Evolutionary conservation across 1,140 invertebrate species (phyloP), one percentile per base, ranked within the genome.

Genomic region (Platyscapa corneri): DNA sequence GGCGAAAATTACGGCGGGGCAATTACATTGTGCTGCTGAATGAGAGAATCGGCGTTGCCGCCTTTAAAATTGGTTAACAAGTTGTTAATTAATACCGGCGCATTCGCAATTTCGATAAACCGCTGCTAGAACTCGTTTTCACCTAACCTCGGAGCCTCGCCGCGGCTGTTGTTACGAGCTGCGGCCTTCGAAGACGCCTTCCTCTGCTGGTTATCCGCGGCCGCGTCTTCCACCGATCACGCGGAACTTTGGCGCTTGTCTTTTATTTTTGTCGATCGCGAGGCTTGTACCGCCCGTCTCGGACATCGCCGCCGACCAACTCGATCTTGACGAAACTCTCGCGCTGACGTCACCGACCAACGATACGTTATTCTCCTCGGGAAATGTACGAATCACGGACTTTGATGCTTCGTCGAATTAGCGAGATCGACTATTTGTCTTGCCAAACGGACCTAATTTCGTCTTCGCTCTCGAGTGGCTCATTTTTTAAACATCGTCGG

Each of bases 321-420:
- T 75, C 49, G 74, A 75, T 75, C 42, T n/a, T n/a, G 74, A 46
- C 49, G 74, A 30, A 75, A 75, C 16, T 27, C 74, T 75, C 53
- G 30, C 32, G 46, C 75, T 74, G 70, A 39, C 18, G 23, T 53
- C 30, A 32, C 42, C 42, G 75, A 76, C 53, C 12, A 76, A 76
- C 53, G 34, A 76, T 76, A 76, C 34, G 18, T 76, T 23, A 53
- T 53, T 0, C 70, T 42, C 37, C 27, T 10, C 42, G 0, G 8
- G 39, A 42, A 39, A 72, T 72, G 20, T 42, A 42, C 6, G 10
- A 74, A 27, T 42, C 27, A n/a, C 10, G 5, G 8, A 18, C 3
- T 37, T 74, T 5, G 18, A 42, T 39, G 10, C 34, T 27, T 39
- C 18, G 5, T 20, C n/a, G 37, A 5, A 39, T 42, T 42, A 74